Conservation (phyloP, 2,113 vertebrate genomes). For the Blennius ocellaris region DNA sequence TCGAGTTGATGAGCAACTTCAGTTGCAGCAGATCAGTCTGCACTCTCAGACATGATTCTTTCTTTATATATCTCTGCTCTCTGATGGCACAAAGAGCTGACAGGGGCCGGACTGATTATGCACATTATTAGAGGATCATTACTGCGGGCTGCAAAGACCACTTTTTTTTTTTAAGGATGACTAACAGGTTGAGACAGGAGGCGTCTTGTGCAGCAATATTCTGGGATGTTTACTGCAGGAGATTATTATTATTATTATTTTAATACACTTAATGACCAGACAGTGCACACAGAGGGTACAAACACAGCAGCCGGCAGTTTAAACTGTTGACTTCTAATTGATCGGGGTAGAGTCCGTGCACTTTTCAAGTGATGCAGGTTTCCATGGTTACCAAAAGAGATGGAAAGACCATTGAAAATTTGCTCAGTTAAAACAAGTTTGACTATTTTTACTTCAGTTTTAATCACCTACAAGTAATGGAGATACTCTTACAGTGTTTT, state of each 20-base stretch:
- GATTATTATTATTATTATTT: not conserved
- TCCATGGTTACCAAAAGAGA: not conserved
- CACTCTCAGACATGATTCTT: not conserved
- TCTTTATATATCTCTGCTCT: not conserved
- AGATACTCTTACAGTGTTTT: too few relatives aligned
- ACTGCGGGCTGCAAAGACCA: not conserved
- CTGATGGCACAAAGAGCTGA: not conserved
- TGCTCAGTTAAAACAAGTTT: too few relatives aligned
- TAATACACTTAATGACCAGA: conserved; percentile 2
- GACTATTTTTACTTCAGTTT: too few relatives aligned
- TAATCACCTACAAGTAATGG: too few relatives aligned
- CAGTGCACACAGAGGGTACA: not conserved
- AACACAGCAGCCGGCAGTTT: not conserved
- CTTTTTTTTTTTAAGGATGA: not conserved
- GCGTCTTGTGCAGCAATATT: not conserved
- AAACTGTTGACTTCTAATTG: not conserved
- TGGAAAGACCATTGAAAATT: too few relatives aligned
- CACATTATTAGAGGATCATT: not conserved
- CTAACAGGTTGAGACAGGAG: not conserved
- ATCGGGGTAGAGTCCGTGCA: not conserved
- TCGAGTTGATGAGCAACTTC: not conserved
- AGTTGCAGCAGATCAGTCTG: not conserved
- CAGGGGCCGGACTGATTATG: not conserved
- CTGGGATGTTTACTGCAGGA: not conserved
- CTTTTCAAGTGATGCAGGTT: not conserved